phyloP scores from a whole-genome alignment of 2,888 invertebrate genomes.

The Julus scandinavius region DNA sequence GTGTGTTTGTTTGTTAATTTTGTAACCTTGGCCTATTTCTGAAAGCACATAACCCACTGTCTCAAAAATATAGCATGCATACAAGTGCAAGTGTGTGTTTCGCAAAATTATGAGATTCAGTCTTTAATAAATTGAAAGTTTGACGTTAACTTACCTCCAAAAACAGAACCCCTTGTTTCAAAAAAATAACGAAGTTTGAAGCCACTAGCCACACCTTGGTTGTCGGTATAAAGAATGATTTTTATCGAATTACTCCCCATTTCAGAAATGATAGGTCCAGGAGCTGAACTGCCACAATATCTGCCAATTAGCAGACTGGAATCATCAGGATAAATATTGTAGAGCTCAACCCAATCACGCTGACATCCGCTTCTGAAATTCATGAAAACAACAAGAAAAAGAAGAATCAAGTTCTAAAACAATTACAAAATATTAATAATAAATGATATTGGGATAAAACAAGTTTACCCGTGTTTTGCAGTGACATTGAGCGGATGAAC shows the following conservation, averaged over 20 bases:
- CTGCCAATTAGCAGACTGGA: slow-evolving; percentile 86
- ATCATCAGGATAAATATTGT: slow-evolving; percentile 85
- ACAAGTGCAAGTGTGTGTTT: too few species aligned
- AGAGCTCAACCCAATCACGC: slow-evolving; percentile 95
- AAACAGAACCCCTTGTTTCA: slow-evolving; percentile 86
- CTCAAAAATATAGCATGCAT: too few species aligned
- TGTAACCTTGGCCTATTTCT: too few species aligned
- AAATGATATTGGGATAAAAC: neutral
- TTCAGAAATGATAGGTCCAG: slow-evolving; percentile 94
- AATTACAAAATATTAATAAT: slow-evolving; percentile 1
- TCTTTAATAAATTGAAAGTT: too few species aligned
- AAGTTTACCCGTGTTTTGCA: slow-evolving; percentile 56
- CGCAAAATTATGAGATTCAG: too few species aligned
- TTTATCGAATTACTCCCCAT: slow-evolving; percentile 88
- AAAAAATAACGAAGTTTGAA: slow-evolving; percentile 97
- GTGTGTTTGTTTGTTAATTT: too few species aligned
- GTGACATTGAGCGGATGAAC: slow-evolving; percentile 74
- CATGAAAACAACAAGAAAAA: neutral
- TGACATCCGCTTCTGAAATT: slow-evolving; percentile 74
- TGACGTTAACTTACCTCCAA: slow-evolving; percentile 74
- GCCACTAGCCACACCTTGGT: slow-evolving; percentile 88
- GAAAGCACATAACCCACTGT: too few species aligned
- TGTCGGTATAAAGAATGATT: slow-evolving; percentile 88
- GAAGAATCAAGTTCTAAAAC: neutral
- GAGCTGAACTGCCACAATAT: slow-evolving; percentile 90